phyloP scores from a whole-genome alignment of 1,140 invertebrate genomes.

The Cherax destructor region DNA sequence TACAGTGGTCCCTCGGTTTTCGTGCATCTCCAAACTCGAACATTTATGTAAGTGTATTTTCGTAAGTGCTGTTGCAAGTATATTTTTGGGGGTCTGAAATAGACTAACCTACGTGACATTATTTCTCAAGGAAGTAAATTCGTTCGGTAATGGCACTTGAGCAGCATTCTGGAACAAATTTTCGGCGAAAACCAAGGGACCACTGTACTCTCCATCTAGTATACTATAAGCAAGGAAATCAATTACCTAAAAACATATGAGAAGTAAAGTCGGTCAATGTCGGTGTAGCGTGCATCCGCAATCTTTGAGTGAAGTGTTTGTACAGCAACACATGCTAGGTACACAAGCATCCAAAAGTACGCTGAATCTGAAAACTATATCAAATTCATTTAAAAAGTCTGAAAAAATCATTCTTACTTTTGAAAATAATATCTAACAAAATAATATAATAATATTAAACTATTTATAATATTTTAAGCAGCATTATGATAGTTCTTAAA shows the following conservation, averaged over 20 bases:
- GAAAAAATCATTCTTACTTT: neutral
- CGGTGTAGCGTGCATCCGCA: conserved; percentile 72
- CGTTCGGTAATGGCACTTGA: too few species aligned
- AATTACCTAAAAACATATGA: conserved; percentile 73
- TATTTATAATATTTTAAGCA: neutral
- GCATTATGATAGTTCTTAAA: neutral
- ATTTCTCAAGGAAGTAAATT: too few species aligned
- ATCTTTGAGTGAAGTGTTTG: conserved; percentile 72
- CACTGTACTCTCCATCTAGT: too few species aligned
- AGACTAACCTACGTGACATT: too few species aligned
- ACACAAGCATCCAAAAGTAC: conserved; percentile 74
- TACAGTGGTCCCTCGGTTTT: too few species aligned
- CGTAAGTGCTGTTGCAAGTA: too few species aligned
- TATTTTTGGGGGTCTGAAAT: too few species aligned
- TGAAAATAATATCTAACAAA: neutral
- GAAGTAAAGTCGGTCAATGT: conserved; percentile 73
- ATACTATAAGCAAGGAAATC: neutral
- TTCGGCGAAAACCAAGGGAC: too few species aligned
- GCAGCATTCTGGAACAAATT: too few species aligned
- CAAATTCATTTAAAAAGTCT: neutral
- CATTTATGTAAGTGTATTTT: too few species aligned
- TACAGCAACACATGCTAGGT: conserved; percentile 72
- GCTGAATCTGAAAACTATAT: conserved; percentile 73
- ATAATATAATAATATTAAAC: neutral
- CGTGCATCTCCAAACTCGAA: too few species aligned